A percentile compares a stretch with the other conserved stretches of the same genome.
phyloP scores from a whole-genome alignment of 2,888 invertebrate species.

The Agrilus mali region DNA sequence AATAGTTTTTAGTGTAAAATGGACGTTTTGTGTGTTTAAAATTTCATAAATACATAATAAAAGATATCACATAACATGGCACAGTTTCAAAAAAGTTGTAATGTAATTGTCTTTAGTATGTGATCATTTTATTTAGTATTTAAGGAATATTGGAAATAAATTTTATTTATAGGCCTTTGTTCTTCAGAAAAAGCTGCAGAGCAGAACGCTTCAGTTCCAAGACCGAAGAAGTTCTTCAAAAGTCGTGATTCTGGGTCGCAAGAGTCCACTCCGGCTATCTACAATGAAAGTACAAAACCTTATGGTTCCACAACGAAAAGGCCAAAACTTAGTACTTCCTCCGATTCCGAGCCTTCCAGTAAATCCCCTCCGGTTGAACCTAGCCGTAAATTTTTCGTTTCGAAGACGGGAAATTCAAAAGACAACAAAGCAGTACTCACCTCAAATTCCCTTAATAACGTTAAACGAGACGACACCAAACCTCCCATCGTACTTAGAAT shows the following conservation, averaged over 20 bases:
- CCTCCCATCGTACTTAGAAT: constrained; percentile 81
- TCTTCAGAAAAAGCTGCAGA: no score
- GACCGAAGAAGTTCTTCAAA: constrained; percentile 85
- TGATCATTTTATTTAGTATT: background rate
- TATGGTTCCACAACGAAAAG: constrained; percentile 9
- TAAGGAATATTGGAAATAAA: background rate
- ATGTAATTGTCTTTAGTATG: background rate
- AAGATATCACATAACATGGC: constrained; percentile 4
- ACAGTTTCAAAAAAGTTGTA: background rate
- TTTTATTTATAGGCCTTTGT: no score
- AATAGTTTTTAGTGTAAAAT: no score
- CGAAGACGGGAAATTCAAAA: constrained; percentile 21
- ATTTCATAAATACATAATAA: background rate
- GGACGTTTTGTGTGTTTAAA: no score
- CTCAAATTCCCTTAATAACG: constrained; percentile 25
- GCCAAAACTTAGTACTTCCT: constrained; percentile 26
- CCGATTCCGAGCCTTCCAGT: constrained; percentile 27
- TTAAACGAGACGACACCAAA: constrained; percentile 22
- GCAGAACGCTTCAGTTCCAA: constrained; percentile 34
- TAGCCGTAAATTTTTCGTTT: constrained; percentile 29
- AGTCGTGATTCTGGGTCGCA: constrained; percentile 60
- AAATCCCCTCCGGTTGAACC: constrained; percentile 9
- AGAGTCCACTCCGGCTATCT: constrained; percentile 28
- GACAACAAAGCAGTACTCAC: constrained; percentile 26
- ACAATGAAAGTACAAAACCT: constrained; percentile 16